phyloP scores from a whole-genome alignment of 2,888 invertebrate genomes.

The Meteorus cinctellus region DNA sequence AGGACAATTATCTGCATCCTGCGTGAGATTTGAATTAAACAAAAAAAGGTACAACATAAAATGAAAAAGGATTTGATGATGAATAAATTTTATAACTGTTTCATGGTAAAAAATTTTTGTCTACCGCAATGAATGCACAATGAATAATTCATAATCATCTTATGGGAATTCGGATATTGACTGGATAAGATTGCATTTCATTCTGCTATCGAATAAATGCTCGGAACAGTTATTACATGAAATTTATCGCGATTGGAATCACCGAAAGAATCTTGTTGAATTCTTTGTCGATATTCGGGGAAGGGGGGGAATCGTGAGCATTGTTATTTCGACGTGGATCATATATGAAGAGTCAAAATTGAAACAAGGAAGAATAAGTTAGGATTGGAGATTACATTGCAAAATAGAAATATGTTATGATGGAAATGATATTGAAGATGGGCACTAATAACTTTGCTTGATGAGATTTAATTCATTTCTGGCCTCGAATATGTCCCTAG shows the following conservation, averaged over 20 bases:
- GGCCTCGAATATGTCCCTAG: conserved; percentile 25
- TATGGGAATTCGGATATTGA: conserved; percentile 57
- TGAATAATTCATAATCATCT: background rate
- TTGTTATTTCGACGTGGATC: conserved; percentile 60
- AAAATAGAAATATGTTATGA: conserved; percentile 54
- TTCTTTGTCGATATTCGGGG: background rate
- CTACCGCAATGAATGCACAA: conserved; percentile 61
- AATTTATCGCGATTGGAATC: conserved; percentile 2
- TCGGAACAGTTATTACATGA: background rate
- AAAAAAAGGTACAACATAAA: conserved; percentile 30
- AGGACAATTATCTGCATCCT: conserved; percentile 55
- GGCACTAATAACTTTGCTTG: conserved; percentile 61
- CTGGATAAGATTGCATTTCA: conserved; percentile 57
- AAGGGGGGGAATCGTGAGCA: conserved; percentile 42
- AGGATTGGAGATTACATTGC: conserved; percentile 58
- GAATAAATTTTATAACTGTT: conserved; percentile 62
- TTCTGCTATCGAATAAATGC: conserved; percentile 30
- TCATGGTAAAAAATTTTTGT: conserved; percentile 57
- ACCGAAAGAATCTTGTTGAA: conserved; percentile 14
- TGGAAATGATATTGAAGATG: conserved; percentile 57
- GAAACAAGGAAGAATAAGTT: conserved; percentile 47
- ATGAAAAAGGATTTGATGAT: conserved; percentile 62
- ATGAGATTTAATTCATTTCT: conserved; percentile 53
- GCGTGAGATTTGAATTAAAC: conserved; percentile 48
- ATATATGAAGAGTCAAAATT: conserved; percentile 39